Base-by-base conservation (phyloP, 2,113 vertebrate species). In the Setophaga kirtlandii region DNA sequence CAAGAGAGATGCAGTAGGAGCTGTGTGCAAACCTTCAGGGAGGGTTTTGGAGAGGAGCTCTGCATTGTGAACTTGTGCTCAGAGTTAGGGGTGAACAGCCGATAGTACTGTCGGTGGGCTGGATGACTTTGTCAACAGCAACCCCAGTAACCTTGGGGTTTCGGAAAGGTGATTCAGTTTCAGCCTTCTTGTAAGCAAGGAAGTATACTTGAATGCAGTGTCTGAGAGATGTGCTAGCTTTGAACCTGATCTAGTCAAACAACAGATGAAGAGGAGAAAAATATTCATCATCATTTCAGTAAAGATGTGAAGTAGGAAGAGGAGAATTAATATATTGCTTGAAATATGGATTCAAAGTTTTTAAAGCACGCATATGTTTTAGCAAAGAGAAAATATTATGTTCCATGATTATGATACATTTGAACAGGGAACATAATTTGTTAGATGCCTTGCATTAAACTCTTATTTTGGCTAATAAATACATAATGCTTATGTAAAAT, bases 381-480 rank as follows among this genome's bases (percentile, higher is more conserved):
- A 90, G 69, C 8, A 7, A 69, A 77, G 39, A 55, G 30, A 81
- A 93, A 93, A 86, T 55, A 87, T 2, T 58, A 39, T 50, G 14
- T 83, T 93, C 44, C 5, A 2, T 62, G 59, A 73, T 73, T 80
- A 67, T 27, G 46, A 35, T 65, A 42, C 35, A 59, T 80, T 80
- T 83, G 47, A 93, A 62, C 9, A 70, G 56, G 55, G 63, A 88
- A 83, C 9, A 39, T 46, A 58, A 81, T 93, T 93, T 90, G 12
- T 92, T 73, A 86, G 35, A 86, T 70, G 71, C 19, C 24, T 88
- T 77, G 23, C 81, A 77, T 83, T 77, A 88, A 93, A 55, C 17
- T 77, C 16, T 53, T 23, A 27, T 58, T 90, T 91, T 74, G 42
- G 6, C 41, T 95, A 94, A 91, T 71, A 86, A 96, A 90, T 71